A percentile compares a stretch with the other conserved stretches of the same genome.
Conservation (phyloP, 1,140 invertebrate species). For the Meloidogyne hapla region DNA sequence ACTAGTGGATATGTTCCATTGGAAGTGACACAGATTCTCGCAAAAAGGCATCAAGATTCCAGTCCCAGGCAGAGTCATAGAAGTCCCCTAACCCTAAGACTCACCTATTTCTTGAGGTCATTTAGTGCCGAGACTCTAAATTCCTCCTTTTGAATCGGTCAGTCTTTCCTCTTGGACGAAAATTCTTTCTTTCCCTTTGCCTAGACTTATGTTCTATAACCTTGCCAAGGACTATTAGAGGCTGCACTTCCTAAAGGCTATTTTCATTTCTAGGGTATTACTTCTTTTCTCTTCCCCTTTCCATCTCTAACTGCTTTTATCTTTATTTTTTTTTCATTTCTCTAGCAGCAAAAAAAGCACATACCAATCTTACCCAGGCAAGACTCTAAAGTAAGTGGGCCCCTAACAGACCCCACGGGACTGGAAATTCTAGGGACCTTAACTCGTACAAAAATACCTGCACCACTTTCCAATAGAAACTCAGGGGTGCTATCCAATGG, state of each 20-base stretch:
- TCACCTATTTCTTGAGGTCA: too few species aligned
- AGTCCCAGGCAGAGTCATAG: too few species aligned
- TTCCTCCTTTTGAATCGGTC: background rate
- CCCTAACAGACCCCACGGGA: background rate
- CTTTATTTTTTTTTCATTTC: background rate
- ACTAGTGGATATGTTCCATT: too few species aligned
- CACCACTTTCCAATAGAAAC: constrained; percentile 1
- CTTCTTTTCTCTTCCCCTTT: too few species aligned
- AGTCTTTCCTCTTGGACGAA: background rate
- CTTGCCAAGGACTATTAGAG: background rate
- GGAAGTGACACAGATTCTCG: too few species aligned
- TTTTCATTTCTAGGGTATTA: background rate
- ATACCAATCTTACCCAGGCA: background rate
- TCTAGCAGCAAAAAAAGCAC: background rate
- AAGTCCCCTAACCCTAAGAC: too few species aligned
- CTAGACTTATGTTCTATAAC: background rate
- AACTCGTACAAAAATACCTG: background rate
- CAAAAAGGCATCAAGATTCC: too few species aligned
- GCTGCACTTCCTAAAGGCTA: too few species aligned
- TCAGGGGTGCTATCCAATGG: background rate
- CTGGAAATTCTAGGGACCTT: background rate
- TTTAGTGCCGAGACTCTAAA: too few species aligned
- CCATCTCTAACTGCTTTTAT: background rate
- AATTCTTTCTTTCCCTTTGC: background rate
- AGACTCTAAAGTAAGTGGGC: background rate